Evolutionary conservation across 2,113 vertebrate genomes (phyloP).

Genomic region (Danio rerio): GRCz12tu NC_133176.1:4698001-4698500

Average conservation of each 20-base stretch:
- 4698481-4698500: slow-evolving; percentile 17
- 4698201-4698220: background rate
- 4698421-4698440: slow-evolving; percentile 8
- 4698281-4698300: background rate
- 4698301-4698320: background rate
- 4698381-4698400: slow-evolving; percentile 22
- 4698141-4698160: no score
- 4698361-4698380: background rate
- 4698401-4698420: background rate
- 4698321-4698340: background rate
- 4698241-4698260: background rate
- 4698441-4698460: background rate
- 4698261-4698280: background rate
- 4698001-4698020: no score
- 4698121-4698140: no score
- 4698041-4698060: no score
- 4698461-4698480: slow-evolving; percentile 14
- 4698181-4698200: background rate
- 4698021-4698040: no score
- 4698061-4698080: no score
- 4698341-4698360: background rate
- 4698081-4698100: no score
- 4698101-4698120: no score
- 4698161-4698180: background rate
- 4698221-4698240: background rate